Conservation (phyloP, 2,113 vertebrate genomes). For the Notarius lentiginosus region DNA sequence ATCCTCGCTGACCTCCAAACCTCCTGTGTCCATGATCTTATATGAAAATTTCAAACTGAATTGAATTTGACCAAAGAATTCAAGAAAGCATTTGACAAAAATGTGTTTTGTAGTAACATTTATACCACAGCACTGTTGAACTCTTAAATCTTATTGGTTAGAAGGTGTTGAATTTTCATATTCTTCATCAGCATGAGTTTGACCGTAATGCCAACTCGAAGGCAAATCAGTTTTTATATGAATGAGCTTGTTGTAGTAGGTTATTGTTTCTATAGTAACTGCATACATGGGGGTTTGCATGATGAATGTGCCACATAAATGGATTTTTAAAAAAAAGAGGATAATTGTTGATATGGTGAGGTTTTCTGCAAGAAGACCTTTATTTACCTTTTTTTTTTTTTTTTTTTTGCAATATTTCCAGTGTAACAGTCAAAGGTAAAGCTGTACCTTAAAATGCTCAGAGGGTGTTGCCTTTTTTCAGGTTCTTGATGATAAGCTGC, state of each 20-base stretch:
- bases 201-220: not conserved
- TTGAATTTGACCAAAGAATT: not conserved
- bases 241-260: not conserved
- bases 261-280: not conserved
- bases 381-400: no score
- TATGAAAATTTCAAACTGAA: not conserved
- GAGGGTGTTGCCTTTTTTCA: not conserved
- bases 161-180: not conserved
- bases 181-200: not conserved
- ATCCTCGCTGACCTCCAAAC: slow-evolving; percentile 21
- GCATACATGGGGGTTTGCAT: not conserved
- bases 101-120: not conserved
- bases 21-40: not conserved
- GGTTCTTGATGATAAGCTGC: not conserved
- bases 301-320: not conserved
- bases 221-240: not conserved
- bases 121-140: not conserved
- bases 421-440: no score
- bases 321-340: not conserved
- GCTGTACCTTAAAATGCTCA: not conserved
- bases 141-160: not conserved
- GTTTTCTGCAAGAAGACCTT: not conserved
- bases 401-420: no score
- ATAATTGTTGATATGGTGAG: not conserved
- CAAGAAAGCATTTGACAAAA: not conserved